Percentiles rank a stretch among this genome's conserved stretches.
Evolutionary conservation across 1,140 invertebrate genomes (phyloP).

Genomic region (Trichonephila inaurata): DNA sequence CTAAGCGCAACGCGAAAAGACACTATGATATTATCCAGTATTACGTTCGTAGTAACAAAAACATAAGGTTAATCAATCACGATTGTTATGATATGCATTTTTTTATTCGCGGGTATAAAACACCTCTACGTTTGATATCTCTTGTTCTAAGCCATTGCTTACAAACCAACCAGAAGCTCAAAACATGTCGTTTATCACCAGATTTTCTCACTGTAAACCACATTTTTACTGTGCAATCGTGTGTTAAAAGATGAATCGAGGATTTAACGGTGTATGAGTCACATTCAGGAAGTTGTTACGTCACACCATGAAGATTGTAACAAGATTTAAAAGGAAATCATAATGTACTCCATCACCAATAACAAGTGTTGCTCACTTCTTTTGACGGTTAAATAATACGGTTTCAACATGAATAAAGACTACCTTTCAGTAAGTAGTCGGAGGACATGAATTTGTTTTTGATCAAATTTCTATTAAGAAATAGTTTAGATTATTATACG

Average conservation of each 20-base stretch:
- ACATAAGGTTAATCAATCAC: too few relatives aligned
- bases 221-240: constrained; percentile 13
- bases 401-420: too few relatives aligned
- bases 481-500: too few relatives aligned
- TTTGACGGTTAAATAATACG: too few relatives aligned
- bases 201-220: not conserved
- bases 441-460: too few relatives aligned
- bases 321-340: not conserved
- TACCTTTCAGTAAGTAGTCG: too few relatives aligned
- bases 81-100: too few relatives aligned
- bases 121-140: not conserved
- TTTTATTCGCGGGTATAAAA: not conserved
- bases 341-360: not conserved
- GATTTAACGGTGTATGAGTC: not conserved
- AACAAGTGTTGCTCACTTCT: too few relatives aligned
- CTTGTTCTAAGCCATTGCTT: not conserved
- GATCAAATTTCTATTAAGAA: too few relatives aligned
- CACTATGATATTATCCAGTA: too few relatives aligned
- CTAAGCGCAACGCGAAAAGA: too few relatives aligned
- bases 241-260: constrained; percentile 9
- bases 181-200: not conserved
- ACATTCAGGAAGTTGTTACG: not conserved
- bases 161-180: not conserved
- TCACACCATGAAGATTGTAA: not conserved
- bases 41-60: too few relatives aligned